These are phyloP conservation scores for Nomada flava DNA, from an alignment of 2,888 invertebrate genomes.

Conservation along the genomic window DNA sequence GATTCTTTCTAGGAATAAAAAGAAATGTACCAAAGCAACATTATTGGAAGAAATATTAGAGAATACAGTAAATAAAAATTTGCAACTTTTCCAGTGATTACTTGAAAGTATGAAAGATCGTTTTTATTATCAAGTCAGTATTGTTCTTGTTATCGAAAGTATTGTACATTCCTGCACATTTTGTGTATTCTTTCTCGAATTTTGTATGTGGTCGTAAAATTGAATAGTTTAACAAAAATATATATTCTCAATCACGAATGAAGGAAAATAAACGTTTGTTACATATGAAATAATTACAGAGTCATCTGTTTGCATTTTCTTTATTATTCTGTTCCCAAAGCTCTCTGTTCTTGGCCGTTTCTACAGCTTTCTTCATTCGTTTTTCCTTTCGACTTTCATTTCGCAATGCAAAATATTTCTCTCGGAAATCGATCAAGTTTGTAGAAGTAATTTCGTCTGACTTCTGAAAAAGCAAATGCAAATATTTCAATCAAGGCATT, in stretches of 20 bases:
- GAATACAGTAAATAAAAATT: slow-evolving; percentile 13
- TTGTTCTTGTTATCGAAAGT: slow-evolving; percentile 14
- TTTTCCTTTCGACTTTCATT: slow-evolving; percentile 89
- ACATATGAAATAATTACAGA: slow-evolving; percentile 43
- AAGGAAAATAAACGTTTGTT: slow-evolving; percentile 56
- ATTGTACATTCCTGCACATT: slow-evolving; percentile 37
- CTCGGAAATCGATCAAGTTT: slow-evolving; percentile 85
- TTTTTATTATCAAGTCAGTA: slow-evolving; percentile 4
- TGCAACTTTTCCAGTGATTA: background rate
- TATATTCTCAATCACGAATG: slow-evolving; percentile 32
- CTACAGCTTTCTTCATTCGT: slow-evolving; percentile 84
- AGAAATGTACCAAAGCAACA: background rate
- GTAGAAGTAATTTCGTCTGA: slow-evolving; percentile 74
- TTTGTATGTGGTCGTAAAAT: slow-evolving; percentile 20
- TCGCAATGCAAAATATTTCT: slow-evolving; percentile 90
- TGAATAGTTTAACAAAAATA: slow-evolving; percentile 23
- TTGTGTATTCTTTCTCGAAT: slow-evolving; percentile 30
- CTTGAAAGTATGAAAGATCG: slow-evolving; percentile 7
- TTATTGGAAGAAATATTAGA: background rate
- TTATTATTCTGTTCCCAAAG: slow-evolving; percentile 75
- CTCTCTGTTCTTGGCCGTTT: slow-evolving; percentile 80
- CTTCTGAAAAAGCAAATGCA: slow-evolving; percentile 43
- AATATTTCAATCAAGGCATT: slow-evolving; percentile 7
- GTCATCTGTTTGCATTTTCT: slow-evolving; percentile 74
- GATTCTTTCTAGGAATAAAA: background rate